A percentile compares a stretch with the other conserved stretches of the same genome.
phyloP scores from a whole-genome alignment of 2,888 invertebrate species.

The Cacoxenus indagator region DNA sequence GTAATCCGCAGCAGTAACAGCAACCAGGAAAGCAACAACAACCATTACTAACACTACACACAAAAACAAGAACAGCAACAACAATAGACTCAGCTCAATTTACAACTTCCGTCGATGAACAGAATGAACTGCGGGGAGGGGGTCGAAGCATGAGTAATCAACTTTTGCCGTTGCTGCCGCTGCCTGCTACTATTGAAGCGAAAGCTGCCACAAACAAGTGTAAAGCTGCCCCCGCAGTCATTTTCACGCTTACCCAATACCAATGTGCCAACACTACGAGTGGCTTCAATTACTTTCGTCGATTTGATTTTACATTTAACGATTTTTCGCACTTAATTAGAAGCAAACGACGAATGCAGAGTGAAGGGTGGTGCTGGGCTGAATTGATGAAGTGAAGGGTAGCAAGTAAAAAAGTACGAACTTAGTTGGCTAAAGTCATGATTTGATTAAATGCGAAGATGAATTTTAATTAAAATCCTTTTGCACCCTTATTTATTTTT shows the following conservation, averaged over 20 bases:
- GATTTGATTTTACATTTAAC: conserved; percentile 70
- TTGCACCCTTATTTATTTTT: conserved; percentile 21
- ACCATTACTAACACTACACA: conserved; percentile 21
- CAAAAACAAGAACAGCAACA: conserved; percentile 28
- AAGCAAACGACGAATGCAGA: conserved; percentile 59
- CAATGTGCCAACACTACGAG: conserved; percentile 10
- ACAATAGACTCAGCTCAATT: conserved; percentile 47
- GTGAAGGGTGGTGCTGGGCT: no score
- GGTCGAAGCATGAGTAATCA: conserved; percentile 36
- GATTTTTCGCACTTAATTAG: conserved; percentile 71
- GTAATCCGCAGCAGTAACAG: conserved; percentile 44
- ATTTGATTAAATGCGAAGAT: conserved; percentile 71
- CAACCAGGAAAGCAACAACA: conserved; percentile 29
- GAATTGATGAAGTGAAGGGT: neutral
- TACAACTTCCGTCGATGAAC: conserved; percentile 41
- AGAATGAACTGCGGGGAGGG: neutral
- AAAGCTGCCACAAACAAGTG: conserved; percentile 10
- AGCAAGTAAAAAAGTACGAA: neutral
- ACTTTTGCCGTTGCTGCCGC: conserved; percentile 23
- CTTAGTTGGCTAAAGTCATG: conserved; percentile 49
- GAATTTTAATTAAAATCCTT: conserved; percentile 71
- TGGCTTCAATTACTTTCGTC: conserved; percentile 63
- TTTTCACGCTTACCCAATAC: neutral
- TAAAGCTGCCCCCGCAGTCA: neutral
- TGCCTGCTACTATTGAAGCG: neutral